These are phyloP conservation scores for Ceratina calcarata DNA, from an alignment of 1,140 invertebrate species.

Conservation along the genomic window DNA sequence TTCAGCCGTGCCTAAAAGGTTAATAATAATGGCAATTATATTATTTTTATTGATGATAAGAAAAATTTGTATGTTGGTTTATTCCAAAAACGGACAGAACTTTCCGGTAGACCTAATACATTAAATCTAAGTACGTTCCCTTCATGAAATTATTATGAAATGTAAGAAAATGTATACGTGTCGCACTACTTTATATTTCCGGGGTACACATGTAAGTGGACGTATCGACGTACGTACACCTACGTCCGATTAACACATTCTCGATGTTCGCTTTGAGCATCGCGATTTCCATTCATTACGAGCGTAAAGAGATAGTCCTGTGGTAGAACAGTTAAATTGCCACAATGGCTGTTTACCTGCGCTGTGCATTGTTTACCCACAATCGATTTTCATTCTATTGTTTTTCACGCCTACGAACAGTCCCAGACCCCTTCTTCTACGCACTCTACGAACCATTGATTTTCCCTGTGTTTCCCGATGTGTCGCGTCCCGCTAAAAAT, in stretches of 20 bases:
- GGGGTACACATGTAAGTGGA: no score
- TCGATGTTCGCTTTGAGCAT: neutral
- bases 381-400: slow-evolving; percentile 32
- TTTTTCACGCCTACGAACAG: neutral
- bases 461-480: slow-evolving; percentile 3
- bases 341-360: slow-evolving; percentile 16
- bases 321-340: neutral
- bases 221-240: neutral
- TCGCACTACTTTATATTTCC: no score
- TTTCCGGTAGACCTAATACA: no score
- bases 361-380: slow-evolving; percentile 26
- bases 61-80: no score
- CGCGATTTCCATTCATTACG: slow-evolving; percentile 9
- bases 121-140: no score
- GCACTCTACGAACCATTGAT: neutral
- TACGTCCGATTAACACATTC: neutral
- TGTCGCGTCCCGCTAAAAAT: neutral
- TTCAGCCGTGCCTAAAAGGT: no score
- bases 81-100: no score
- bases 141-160: no score
- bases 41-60: no score
- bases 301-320: neutral
- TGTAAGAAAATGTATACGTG: no score
- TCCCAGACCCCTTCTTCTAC: neutral
- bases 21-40: no score